Evolutionary conservation across 64 coral and sea anemone genomes (phyloP).

Genomic region (Montipora sp.): DNA sequence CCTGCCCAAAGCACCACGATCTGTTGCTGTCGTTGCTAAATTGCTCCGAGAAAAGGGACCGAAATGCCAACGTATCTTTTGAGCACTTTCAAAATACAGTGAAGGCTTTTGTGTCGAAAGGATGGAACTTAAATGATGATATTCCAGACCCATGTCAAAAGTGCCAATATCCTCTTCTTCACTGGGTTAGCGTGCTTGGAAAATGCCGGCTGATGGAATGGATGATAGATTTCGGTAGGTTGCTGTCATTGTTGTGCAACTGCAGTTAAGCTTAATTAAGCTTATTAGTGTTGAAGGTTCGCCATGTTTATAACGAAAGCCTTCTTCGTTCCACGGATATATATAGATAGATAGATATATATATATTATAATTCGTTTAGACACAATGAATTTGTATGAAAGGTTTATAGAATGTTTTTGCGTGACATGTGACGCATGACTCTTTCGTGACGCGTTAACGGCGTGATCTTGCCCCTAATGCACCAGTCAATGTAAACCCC

Average conservation of each 20-base stretch:
- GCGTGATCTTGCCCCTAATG: no score
- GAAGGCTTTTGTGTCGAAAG: constrained; percentile 36
- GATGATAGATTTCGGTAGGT: constrained; percentile 62
- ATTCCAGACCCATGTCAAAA: constrained; percentile 50
- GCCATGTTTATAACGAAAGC: no score
- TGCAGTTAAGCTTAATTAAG: background rate
- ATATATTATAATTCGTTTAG: no score
- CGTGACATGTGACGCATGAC: no score
- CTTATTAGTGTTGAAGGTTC: no score
- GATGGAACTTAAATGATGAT: constrained; percentile 50
- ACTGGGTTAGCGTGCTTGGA: constrained; percentile 55
- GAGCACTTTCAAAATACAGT: constrained; percentile 9
- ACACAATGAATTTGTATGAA: no score
- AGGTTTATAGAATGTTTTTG: no score
- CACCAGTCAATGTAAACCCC: no score
- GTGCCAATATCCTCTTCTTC: constrained; percentile 56
- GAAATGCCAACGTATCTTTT: background rate
- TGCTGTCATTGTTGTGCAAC: background rate
- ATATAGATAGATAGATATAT: no score
- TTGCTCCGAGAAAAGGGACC: background rate
- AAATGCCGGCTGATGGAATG: constrained; percentile 52
- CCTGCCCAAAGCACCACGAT: constrained; percentile 47
- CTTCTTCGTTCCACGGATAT: no score
- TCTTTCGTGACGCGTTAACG: no score
- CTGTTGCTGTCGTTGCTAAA: constrained; percentile 4